Conservation (phyloP, 2,113 vertebrate species). For the Machaerirhynchus nigripectus region DNA sequence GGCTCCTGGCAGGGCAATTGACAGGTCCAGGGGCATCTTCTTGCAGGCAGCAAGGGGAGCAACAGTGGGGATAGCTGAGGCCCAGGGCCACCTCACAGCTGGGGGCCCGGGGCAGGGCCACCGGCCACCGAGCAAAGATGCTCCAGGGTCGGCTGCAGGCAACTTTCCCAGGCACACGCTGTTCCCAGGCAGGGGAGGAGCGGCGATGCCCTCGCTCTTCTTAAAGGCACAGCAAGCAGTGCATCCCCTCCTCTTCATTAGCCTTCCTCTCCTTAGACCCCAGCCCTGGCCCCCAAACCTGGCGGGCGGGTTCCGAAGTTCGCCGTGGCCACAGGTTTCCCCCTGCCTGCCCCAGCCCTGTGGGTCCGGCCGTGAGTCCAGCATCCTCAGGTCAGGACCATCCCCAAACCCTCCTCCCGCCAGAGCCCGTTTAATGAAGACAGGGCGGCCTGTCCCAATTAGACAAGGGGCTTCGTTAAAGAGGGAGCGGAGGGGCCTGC, state of each 20-base stretch:
- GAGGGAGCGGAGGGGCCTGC: constrained; percentile 27
- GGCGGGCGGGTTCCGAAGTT: background rate
- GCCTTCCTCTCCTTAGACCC: background rate
- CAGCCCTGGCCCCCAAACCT: background rate
- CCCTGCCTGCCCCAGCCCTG: background rate
- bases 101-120: background rate
- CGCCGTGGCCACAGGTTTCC: background rate
- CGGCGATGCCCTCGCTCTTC: background rate
- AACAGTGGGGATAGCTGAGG: background rate
- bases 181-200: constrained; percentile 34
- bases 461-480: constrained; percentile 48
- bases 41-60: background rate
- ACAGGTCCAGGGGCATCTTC: background rate
- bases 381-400: background rate
- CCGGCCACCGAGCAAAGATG: background rate
- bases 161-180: constrained; percentile 48
- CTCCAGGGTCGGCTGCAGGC: background rate
- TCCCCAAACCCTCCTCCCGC: background rate
- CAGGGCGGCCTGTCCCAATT: constrained; percentile 57
- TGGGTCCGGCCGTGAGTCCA: background rate
- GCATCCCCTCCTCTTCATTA: background rate
- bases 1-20: background rate
- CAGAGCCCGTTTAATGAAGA: constrained; percentile 28
- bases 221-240: constrained; percentile 42
- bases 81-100: background rate